phyloP scores from a whole-genome alignment of 2,888 invertebrate species.

The Sarcophaga caerulescens region DNA sequence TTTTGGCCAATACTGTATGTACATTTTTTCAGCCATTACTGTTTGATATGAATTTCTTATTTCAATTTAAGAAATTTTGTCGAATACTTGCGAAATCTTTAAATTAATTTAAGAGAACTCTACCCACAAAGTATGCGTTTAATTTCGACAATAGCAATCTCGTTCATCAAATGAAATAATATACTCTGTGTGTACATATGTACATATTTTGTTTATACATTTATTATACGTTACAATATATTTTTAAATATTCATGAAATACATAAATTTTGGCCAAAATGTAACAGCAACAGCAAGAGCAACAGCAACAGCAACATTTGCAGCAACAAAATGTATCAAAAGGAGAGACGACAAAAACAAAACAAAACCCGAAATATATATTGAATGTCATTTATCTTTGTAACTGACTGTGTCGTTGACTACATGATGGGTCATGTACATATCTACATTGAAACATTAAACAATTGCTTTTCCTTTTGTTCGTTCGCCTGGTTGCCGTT shows the following conservation, averaged over 20 bases:
- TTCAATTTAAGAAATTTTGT: no score
- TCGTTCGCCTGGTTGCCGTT: not conserved
- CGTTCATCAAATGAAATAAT: no score
- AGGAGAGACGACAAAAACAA: not conserved
- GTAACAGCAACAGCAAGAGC: not conserved
- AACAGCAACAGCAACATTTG: not conserved
- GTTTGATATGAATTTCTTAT: no score
- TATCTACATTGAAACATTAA: conserved; percentile 33
- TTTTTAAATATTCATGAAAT: not conserved
- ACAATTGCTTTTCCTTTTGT: conserved; percentile 20
- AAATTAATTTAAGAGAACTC: no score
- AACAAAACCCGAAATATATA: not conserved
- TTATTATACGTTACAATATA: not conserved
- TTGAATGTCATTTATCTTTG: conserved; percentile 42
- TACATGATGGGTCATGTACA: not conserved
- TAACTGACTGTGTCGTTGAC: conserved; percentile 9
- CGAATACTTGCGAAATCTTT: no score
- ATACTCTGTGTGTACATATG: no score
- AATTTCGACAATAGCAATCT: no score
- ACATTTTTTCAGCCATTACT: no score
- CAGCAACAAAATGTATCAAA: not conserved
- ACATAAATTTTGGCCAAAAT: conserved; percentile 4
- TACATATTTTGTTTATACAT: not conserved
- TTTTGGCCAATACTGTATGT: no score
- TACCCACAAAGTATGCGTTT: no score